Base-by-base conservation (phyloP, 2,797 vertebrate species). In the Lophotriccus pileatus region DNA sequence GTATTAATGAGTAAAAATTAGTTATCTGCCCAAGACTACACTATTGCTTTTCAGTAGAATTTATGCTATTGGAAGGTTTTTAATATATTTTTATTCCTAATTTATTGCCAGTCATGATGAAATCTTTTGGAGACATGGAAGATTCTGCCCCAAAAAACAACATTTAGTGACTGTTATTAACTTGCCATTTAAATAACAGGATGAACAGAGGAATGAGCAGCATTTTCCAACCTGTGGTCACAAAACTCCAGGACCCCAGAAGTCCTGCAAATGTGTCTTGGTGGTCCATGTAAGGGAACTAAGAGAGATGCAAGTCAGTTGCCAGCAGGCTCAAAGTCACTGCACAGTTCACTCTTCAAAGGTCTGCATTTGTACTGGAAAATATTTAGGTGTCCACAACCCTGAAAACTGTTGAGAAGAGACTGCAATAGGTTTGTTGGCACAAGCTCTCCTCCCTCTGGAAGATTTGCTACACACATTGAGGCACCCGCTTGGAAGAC, bases 401-500 rank as follows among this genome's bases (percentile, higher is more conserved):
- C 44, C 86, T 39, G 41, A 74, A 87, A 95, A 84, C 34, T 7
- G 14, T 60, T 82, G 67, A 67, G 78, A 72, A 81, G 46, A 23
- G 56, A 18, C 25, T 37, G 59, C 55, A 8, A 36, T 28, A 68
- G 68, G 56, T 88, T 97, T 94, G 92, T 92, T 95, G 93, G 92
- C 93, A 97, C 79, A 85, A 89, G 88, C 82, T 94, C 89, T 94
- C 92, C 95, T 97, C 91, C 93, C 79, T 0, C 92, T 97, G 95
- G 94, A 95, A 94, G 90, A 89, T 96, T 93, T 94, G 91, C 91
- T 92, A 92, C 63, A 85, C 79, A 95, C 87, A 70, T 93, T 91
- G 91, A 89, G 89, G 58, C 81, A 92, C 53, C 84, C 93, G 55
- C 81, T 46, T 91, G 84, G 74, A 93, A 93, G 58, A 74, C 15